Evolutionary conservation across 2,888 invertebrate species (phyloP).

Genomic region (Dryadula phaetusa): DNA sequence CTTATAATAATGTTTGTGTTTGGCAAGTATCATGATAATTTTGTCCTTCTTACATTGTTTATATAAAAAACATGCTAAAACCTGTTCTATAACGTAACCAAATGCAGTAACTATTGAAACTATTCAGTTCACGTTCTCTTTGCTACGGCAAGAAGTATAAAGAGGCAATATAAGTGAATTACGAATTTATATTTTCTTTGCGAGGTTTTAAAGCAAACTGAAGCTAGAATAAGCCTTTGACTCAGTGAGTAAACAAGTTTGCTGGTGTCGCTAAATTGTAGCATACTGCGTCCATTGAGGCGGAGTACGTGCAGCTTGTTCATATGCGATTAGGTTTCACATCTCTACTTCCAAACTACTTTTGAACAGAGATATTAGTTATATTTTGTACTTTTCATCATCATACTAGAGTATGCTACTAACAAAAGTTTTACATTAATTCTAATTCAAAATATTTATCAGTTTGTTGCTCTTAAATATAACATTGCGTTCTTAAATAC

Average conservation of each 20-base stretch:
- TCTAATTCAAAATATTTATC: no score
- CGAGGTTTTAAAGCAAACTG: constrained; percentile 37
- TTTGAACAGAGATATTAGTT: not conserved
- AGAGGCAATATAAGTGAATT: constrained; percentile 30
- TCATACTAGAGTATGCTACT: no score
- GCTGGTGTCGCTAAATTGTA: constrained; percentile 35
- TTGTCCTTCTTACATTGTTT: not conserved
- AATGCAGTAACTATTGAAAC: constrained; percentile 1
- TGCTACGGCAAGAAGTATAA: constrained; percentile 27
- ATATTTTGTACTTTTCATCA: not conserved
- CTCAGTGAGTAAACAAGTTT: constrained; percentile 43
- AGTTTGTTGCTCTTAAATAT: no score
- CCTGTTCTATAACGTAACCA: not conserved
- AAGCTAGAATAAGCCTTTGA: constrained; percentile 36
- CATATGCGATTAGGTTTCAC: constrained; percentile 26
- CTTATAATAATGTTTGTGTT: no score
- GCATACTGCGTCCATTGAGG: constrained; percentile 36
- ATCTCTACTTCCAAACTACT: not conserved
- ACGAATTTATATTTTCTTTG: constrained; percentile 34
- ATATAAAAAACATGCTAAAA: not conserved
- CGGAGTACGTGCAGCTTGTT: constrained; percentile 29
- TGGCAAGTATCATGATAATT: not conserved
- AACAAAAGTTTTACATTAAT: no score
- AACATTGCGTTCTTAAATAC: no score
- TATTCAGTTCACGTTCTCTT: constrained; percentile 20